Conservation (phyloP, 2,113 vertebrate species). For the Empidonax traillii region DNA sequence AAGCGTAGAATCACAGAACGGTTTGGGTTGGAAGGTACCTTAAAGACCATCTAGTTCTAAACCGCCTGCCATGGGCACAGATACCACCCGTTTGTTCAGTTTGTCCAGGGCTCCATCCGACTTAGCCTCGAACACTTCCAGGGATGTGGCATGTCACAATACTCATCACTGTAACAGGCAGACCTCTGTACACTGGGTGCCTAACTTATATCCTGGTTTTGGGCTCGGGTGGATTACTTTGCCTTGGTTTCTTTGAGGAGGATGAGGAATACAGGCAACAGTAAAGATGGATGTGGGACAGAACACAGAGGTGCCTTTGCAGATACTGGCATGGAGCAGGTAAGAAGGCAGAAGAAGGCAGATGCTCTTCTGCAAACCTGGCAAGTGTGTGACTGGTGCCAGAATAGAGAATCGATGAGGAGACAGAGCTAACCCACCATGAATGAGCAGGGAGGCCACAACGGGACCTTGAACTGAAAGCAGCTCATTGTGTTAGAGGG, state of each 20-base stretch:
- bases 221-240: background rate
- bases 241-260: background rate
- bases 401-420: background rate
- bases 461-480: background rate
- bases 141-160: background rate
- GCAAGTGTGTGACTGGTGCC: background rate
- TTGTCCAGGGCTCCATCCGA: background rate
- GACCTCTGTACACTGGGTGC: background rate
- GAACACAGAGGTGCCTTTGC: background rate
- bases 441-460: accelerated
- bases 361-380: background rate
- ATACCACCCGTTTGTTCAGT: background rate
- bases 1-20: background rate
- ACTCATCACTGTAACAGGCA: background rate
- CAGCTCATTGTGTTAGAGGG: background rate
- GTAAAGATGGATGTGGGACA: background rate
- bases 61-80: background rate
- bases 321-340: background rate
- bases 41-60: background rate
- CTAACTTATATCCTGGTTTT: background rate
- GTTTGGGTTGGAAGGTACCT: background rate
- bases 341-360: background rate
- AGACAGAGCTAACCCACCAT: background rate
- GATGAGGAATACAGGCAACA: background rate
- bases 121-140: background rate